Conservation (phyloP, 2,797 vertebrate genomes). For the Danio choprae region DNA sequence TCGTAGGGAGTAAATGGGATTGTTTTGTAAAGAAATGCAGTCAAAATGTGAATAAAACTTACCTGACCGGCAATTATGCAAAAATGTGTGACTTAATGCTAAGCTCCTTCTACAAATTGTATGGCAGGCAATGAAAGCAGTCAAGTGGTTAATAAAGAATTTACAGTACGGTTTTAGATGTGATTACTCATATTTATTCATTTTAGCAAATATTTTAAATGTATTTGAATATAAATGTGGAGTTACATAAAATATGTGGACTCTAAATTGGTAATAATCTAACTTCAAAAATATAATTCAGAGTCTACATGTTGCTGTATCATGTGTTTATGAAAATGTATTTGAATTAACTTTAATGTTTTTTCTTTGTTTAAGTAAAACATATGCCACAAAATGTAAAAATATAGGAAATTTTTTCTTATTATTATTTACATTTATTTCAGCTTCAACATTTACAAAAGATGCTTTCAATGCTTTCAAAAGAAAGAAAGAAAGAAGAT, state of each 20-base stretch:
- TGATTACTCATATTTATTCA: not conserved
- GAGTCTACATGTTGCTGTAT: not conserved
- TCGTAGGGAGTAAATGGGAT: not conserved
- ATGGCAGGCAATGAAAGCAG: constrained; percentile 34
- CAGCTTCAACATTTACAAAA: too few relatives aligned
- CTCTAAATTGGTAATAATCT: too few relatives aligned
- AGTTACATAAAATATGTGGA: too few relatives aligned
- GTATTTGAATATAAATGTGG: too few relatives aligned
- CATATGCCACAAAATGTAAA: too few relatives aligned
- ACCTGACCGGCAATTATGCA: too few relatives aligned
- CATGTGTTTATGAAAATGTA: too few relatives aligned
- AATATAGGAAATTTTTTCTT: too few relatives aligned
- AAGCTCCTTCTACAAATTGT: not conserved
- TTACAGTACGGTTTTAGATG: not conserved
- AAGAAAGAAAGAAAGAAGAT: not conserved
- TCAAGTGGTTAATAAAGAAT: not conserved
- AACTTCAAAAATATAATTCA: not conserved
- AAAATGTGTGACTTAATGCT: not conserved
- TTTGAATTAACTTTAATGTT: too few relatives aligned
- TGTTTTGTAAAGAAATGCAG: not conserved
- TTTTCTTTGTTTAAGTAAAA: too few relatives aligned
- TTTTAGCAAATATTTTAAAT: not conserved
- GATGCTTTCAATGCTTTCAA: too few relatives aligned
- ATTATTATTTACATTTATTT: too few relatives aligned
- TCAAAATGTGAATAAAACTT: constrained; percentile 2